Evolutionary conservation across 92 coral and sea anemone genomes (phyloP).

Genomic region (Phenganax subtilis): DNA sequence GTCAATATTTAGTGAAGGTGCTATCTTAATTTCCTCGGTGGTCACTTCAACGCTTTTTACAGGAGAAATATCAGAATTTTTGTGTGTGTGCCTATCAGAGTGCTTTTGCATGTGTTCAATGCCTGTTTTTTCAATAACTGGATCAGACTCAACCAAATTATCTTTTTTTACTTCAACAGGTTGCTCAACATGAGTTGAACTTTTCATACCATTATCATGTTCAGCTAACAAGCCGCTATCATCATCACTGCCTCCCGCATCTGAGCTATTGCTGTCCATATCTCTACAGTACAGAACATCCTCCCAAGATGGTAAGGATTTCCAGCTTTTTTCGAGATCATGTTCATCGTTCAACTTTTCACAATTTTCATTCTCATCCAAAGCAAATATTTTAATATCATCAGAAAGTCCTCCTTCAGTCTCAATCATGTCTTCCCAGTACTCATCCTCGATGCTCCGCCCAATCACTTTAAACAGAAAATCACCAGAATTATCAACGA

Average conservation of each 20-base stretch:
- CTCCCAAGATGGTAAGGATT: constrained; percentile 23
- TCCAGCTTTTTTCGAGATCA: constrained; percentile 24
- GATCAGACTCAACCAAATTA: not conserved
- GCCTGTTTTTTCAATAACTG: constrained; percentile 29
- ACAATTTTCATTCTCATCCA: constrained; percentile 33
- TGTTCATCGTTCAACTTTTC: not conserved
- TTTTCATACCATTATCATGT: constrained; percentile 61
- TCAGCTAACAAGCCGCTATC: constrained; percentile 41
- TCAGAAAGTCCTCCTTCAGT: not conserved
- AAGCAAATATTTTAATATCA: not conserved
- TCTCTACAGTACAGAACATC: constrained; percentile 32
- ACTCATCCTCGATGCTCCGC: not conserved
- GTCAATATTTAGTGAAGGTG: not conserved
- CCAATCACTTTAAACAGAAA: constrained; percentile 34
- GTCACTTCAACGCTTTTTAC: not conserved
- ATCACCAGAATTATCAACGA: constrained; percentile 38
- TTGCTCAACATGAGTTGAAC: constrained; percentile 27
- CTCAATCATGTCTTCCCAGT: constrained; percentile 2
- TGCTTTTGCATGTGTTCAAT: constrained; percentile 23
- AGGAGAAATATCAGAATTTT: not conserved
- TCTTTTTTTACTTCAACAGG: constrained; percentile 20
- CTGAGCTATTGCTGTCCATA: constrained; percentile 70
- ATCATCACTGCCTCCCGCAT: constrained; percentile 54
- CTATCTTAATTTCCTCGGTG: not conserved
- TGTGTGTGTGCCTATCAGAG: not conserved